Percentiles rank a stretch among this genome's conserved stretches.
Conservation (phyloP, 2,888 invertebrate species). For the Thecocarcelia acutangulata region DNA sequence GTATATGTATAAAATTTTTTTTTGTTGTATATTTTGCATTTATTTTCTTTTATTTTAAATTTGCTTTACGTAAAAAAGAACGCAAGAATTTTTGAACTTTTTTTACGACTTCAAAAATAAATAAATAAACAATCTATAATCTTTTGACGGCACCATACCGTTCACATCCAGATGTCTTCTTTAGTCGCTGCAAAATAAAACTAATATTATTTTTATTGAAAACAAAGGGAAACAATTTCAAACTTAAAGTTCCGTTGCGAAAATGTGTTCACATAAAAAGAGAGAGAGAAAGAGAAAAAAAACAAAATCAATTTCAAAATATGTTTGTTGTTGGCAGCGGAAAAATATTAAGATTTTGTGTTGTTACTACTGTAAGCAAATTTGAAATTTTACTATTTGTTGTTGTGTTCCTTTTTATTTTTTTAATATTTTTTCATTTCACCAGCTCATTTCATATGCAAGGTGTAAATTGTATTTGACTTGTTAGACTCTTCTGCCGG, state of each 20-base stretch:
- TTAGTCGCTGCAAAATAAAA: constrained; percentile 34
- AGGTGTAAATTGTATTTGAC: constrained; percentile 63
- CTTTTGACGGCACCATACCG: constrained; percentile 34
- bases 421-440: constrained; percentile 25
- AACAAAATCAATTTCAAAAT: constrained; percentile 31
- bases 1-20: too few species aligned
- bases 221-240: constrained; percentile 37
- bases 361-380: constrained; percentile 20
- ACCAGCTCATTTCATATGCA: constrained; percentile 63
- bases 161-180: constrained; percentile 39
- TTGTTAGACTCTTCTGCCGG: constrained; percentile 3
- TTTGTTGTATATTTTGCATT: too few species aligned
- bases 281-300: background rate
- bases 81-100: background rate
- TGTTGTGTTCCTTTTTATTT: background rate
- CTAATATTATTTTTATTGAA: constrained; percentile 25
- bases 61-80: background rate
- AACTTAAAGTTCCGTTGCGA: constrained; percentile 31
- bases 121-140: constrained; percentile 37
- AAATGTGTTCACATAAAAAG: constrained; percentile 1
- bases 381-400: constrained; percentile 20
- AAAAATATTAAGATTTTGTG: constrained; percentile 15
- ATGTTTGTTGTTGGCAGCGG: constrained; percentile 9
- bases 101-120: constrained; percentile 14
- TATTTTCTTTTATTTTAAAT: too few species aligned